Evolutionary conservation across 1,140 invertebrate genomes (phyloP).

Genomic region (Eurosta solidaginis): DNA sequence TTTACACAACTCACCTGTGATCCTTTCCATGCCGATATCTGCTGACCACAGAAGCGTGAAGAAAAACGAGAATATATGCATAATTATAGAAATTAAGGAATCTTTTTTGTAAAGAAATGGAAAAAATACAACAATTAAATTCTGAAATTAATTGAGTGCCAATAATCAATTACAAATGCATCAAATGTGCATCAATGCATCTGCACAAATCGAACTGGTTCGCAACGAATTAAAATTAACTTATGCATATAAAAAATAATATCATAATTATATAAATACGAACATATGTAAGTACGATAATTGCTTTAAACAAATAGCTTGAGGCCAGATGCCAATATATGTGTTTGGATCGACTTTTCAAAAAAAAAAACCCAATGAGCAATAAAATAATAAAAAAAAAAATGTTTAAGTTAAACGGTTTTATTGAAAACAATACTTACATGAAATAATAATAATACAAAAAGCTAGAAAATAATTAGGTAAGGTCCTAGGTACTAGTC

Average conservation of each 20-base stretch:
- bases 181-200: not conserved
- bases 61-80: not conserved
- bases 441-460: too few species aligned
- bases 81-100: not conserved
- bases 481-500: too few species aligned
- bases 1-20: constrained; percentile 50
- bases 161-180: constrained; percentile 1
- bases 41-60: constrained; percentile 1
- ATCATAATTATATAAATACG: not conserved
- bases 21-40: constrained; percentile 61
- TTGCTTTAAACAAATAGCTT: not conserved
- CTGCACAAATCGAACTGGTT: not conserved
- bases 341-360: too few species aligned
- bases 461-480: too few species aligned
- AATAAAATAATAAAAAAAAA: too few species aligned
- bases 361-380: too few species aligned
- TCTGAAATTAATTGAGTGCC: constrained; percentile 19
- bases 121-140: not conserved
- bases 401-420: too few species aligned
- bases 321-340: not conserved
- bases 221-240: not conserved
- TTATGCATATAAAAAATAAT: not conserved
- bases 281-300: not conserved
- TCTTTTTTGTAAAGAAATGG: not conserved
- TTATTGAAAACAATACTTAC: too few species aligned